Base-by-base conservation (phyloP, 2,113 vertebrate species). In the Campylomormyrus tamandua region DNA sequence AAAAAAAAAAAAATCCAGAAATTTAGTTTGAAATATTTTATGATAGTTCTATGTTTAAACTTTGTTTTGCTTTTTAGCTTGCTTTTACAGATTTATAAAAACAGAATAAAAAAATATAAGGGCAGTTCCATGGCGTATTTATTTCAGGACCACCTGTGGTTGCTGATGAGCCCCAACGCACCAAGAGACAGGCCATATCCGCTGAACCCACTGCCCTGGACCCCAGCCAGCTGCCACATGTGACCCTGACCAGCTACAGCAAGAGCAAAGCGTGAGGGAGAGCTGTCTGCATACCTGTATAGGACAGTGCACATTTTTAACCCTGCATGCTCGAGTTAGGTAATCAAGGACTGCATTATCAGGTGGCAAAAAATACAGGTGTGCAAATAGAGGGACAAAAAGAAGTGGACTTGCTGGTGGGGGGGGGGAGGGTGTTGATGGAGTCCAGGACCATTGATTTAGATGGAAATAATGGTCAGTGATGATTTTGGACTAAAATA, bases 251-350 rank as follows among this genome's bases (percentile, higher is more conserved):
- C 91, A 93, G 92, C 90, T 94, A 94, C 91, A 93, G 94, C 93
- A 96, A 96, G 93, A 96, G 91, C 83, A 90, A 87, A 46, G 92
- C 93, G 96, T 96, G 92, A 96, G 95, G 13, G 53, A 46, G 19
- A 10, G 52, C 53, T 53, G 48, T 31, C 19, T 87, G 10, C 48
- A 48, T 21, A 10, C 17, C 39, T 24, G 17, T 48, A 48, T n/a
- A 83, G 19, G 39, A 39, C 80, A 11, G 17, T 83, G 19, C 7
- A 6, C 21, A n/a, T 24, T 42, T 83, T 8, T 83, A 3, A 70
- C 62, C 62, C 62, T 31, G n/a, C 62, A 70, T 1, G n/a, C 62
- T 10, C 1, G 3, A 66, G 24, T 13, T 13, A 4, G 62, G 9
- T 31, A 5, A 70, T 70, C 27, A 13, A 31, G 62, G 62, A 10